A percentile compares a stretch with the other conserved stretches of the same genome.
phyloP scores from a whole-genome alignment of 2,113 vertebrate genomes.

The Rhinolophus sinicus region DNA sequence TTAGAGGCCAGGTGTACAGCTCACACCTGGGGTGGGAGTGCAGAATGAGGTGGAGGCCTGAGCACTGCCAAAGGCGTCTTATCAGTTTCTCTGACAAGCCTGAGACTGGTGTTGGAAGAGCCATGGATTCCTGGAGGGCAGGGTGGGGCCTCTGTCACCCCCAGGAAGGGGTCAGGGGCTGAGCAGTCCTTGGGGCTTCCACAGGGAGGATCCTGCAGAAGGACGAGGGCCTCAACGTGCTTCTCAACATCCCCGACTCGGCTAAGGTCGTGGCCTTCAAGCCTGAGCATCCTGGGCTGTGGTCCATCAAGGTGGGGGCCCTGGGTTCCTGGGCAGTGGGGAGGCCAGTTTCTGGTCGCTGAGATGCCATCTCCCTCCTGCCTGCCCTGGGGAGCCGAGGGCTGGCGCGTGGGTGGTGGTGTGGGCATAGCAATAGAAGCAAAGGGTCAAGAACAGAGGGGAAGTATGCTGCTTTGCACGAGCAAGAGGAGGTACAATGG shows the following conservation, averaged over 20 bases:
- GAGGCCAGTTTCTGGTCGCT: background rate
- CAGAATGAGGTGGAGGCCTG: background rate
- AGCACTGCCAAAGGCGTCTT: background rate
- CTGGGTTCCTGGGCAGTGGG: background rate
- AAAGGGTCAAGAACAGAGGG: background rate
- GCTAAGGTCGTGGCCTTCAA: slow-evolving; percentile 93
- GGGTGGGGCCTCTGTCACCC: background rate
- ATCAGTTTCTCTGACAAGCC: background rate
- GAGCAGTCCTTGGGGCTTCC: background rate
- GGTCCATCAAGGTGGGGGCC: slow-evolving; percentile 92
- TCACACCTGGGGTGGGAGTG: accelerated
- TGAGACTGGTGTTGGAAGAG: background rate
- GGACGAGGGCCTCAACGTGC: slow-evolving; percentile 90
- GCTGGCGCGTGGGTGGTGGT: background rate
- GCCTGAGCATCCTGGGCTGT: slow-evolving; percentile 90
- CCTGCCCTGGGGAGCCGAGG: background rate
- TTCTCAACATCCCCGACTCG: slow-evolving; percentile 95
- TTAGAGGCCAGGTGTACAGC: background rate
- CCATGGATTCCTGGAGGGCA: background rate
- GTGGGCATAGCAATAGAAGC: background rate
- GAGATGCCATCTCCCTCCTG: background rate
- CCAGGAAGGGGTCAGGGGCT: background rate
- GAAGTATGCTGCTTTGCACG: background rate
- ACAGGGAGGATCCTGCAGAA: slow-evolving; percentile 89
- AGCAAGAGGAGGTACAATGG: background rate